Conservation (phyloP, 2,888 invertebrate species). For the Sicus ferrugineus region DNA sequence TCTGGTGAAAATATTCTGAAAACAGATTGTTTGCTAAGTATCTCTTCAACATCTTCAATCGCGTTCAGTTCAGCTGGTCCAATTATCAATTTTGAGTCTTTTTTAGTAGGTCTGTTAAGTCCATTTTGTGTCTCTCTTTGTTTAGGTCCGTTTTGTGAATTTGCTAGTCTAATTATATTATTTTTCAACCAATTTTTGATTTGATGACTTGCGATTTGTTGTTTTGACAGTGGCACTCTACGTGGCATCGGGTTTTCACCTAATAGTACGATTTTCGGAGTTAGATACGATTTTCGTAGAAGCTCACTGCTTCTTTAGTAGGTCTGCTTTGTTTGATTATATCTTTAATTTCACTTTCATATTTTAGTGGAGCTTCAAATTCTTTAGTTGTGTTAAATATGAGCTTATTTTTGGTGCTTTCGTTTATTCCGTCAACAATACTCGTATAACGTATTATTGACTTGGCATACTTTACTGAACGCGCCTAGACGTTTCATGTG, state of each 20-base stretch:
- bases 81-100: slow-evolving; percentile 1
- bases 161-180: too few species aligned
- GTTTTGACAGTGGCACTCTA: not conserved
- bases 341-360: not conserved
- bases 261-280: too few species aligned
- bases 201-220: not conserved
- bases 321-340: not conserved
- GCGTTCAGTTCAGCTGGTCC: slow-evolving; percentile 1
- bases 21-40: not conserved
- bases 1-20: too few species aligned
- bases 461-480: too few species aligned
- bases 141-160: not conserved
- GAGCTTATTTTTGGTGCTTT: too few species aligned
- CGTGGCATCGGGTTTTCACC: not conserved
- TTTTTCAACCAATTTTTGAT: not conserved
- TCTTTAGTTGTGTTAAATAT: too few species aligned
- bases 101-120: slow-evolving; percentile 4
- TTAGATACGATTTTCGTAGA: not conserved
- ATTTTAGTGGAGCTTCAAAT: not conserved
- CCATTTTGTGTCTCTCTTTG: not conserved
- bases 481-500: too few species aligned
- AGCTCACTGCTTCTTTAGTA: not conserved
- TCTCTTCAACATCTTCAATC: not conserved
- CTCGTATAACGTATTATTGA: too few species aligned
- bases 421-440: too few species aligned